Conservation (phyloP, 1,140 invertebrate genomes). For the Apis mellifera region Amel_HAv3.1 CM009939.2:7764501-7765000, state of each 20-base stretch:
- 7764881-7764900: slow-evolving; percentile 92
- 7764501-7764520: slow-evolving; percentile 48
- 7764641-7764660: slow-evolving; percentile 6
- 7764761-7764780: slow-evolving; percentile 1
- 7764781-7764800: slow-evolving; percentile 18
- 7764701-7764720: neutral
- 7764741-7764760: neutral
- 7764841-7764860: slow-evolving; percentile 45
- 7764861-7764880: slow-evolving; percentile 35
- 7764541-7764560: slow-evolving; percentile 21
- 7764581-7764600: slow-evolving; percentile 13
- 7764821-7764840: slow-evolving; percentile 34
- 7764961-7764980: slow-evolving; percentile 94
- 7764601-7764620: slow-evolving; percentile 28
- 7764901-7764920: slow-evolving; percentile 94
- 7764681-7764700: neutral
- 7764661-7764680: neutral
- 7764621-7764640: neutral
- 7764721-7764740: slow-evolving; percentile 21
- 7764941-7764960: slow-evolving; percentile 96
- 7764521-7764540: slow-evolving; percentile 16
- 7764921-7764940: slow-evolving; percentile 94
- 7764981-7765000: slow-evolving; percentile 84
- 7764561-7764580: slow-evolving; percentile 18
- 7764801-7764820: slow-evolving; percentile 26